Evolutionary conservation across 1,140 invertebrate genomes (phyloP), one percentile per base, ranked within the genome.

Genomic region (Sitobion miscanthi): DNA sequence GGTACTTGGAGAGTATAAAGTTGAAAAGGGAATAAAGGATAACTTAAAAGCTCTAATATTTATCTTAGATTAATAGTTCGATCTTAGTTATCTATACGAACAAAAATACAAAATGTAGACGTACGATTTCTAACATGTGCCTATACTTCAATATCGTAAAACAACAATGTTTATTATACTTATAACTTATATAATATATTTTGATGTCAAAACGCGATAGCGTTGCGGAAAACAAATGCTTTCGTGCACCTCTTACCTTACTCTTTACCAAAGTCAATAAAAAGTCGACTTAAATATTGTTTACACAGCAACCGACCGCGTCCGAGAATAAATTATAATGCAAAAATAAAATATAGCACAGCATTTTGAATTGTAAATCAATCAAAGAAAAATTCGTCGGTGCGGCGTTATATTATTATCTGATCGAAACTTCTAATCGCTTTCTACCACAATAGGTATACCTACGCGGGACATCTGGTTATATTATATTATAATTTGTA

Each of bases 401-500:
- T n/a, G 20, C 49, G 25, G 47, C 49, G 11, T 42, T 42, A 42
- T 42, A 17, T 88, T 42, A 17, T 88, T 20, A 52, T 88, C 47
- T n/a, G 86, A 88, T 88, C n/a, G 86, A 88, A 30, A 35, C 86
- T 49, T 49, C 85, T 88, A n/a, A 88, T 88, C 86, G 30, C 86
- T 88, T 88, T 88, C 86, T 88, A 88, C 47, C 35, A 47, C 86
- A 49, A n/a, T 49, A 23, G 20, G 3, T 5, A 54, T 2, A 88
- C 25, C 85, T 47, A 87, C 45, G n/a, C 45, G 17, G 42, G 45
- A 14, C 11, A 7, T 47, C 7, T 49, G 21, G 52, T 49, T 47
- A n/a, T 9, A n/a, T 86, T 42, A 86, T 69, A 69, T 69, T 69
- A n/a, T 69, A n/a, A 69, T n/a, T 4, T 4, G 14, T 69, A 69